These are phyloP conservation scores for Ephialtes manifestator DNA, from an alignment of 2,888 invertebrate genomes.

Conservation along the genomic window DNA sequence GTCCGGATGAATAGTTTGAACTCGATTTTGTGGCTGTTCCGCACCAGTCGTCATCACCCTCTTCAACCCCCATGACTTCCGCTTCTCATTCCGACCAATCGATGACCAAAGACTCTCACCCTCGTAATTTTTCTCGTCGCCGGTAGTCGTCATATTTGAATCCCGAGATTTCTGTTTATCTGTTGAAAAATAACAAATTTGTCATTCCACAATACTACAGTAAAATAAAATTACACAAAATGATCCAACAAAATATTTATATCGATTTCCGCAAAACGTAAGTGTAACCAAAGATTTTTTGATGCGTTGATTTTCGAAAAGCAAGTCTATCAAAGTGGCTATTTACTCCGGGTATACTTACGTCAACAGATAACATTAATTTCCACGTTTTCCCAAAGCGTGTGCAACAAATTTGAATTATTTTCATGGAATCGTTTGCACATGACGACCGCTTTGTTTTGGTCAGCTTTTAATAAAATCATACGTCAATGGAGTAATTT, in stretches of 20 bases:
- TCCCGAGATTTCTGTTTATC: conserved; percentile 42
- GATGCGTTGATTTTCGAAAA: neutral
- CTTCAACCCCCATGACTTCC: conserved; percentile 61
- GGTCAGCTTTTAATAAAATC: neutral
- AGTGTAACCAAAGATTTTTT: conserved; percentile 1
- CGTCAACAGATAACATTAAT: conserved; percentile 44
- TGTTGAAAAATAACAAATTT: conserved; percentile 29
- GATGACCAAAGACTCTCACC: conserved; percentile 51
- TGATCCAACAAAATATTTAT: neutral
- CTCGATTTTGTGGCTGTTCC: conserved; percentile 65
- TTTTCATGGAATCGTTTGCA: neutral
- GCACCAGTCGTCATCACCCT: conserved; percentile 63
- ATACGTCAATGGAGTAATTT: neutral
- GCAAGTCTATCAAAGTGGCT: conserved; percentile 41
- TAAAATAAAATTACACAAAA: neutral
- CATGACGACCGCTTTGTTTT: neutral
- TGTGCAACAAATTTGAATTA: neutral
- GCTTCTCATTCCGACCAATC: conserved; percentile 47
- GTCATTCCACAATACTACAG: neutral
- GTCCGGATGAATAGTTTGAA: conserved; percentile 71
- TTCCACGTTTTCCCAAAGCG: conserved; percentile 1
- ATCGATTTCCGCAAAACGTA: neutral
- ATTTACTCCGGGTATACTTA: conserved; percentile 71
- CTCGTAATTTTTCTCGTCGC: conserved; percentile 42
- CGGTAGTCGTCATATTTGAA: conserved; percentile 3